Percentiles rank a stretch among this genome's conserved stretches.
Conservation (phyloP, 2,888 invertebrate genomes). For the Microchrysa polita region DNA sequence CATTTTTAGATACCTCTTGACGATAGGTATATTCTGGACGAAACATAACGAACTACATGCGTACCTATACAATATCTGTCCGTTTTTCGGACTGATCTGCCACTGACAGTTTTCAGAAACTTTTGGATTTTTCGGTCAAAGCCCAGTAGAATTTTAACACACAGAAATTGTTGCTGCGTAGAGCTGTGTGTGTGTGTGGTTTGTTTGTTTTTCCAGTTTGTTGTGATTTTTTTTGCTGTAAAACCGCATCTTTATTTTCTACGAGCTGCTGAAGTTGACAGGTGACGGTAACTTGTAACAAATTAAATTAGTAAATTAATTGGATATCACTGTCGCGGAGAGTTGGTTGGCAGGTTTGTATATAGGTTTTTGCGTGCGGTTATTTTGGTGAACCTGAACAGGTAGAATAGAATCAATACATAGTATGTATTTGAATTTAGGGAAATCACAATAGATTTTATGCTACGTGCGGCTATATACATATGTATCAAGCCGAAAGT, state of each 20-base stretch:
- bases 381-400: too few relatives aligned
- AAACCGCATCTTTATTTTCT: constrained; percentile 23
- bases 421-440: too few relatives aligned
- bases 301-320: constrained; percentile 24
- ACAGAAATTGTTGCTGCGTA: too few relatives aligned
- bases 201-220: too few relatives aligned
- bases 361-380: too few relatives aligned
- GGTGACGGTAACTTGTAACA: constrained; percentile 28
- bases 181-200: too few relatives aligned
- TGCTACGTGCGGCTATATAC: too few relatives aligned
- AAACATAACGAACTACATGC: not conserved
- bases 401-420: too few relatives aligned
- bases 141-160: not conserved
- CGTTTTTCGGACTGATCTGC: constrained; percentile 14
- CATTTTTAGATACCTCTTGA: not conserved
- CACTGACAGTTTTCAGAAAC: constrained; percentile 32
- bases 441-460: too few relatives aligned
- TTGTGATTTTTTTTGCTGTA: not conserved
- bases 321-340: too few relatives aligned
- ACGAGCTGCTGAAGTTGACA: constrained; percentile 21
- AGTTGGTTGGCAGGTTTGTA: too few relatives aligned
- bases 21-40: not conserved
- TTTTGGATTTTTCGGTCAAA: constrained; percentile 36
- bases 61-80: not conserved
- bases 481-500: too few relatives aligned